phyloP scores from a whole-genome alignment of 2,797 vertebrate genomes.

The Anguilla anguilla region DNA sequence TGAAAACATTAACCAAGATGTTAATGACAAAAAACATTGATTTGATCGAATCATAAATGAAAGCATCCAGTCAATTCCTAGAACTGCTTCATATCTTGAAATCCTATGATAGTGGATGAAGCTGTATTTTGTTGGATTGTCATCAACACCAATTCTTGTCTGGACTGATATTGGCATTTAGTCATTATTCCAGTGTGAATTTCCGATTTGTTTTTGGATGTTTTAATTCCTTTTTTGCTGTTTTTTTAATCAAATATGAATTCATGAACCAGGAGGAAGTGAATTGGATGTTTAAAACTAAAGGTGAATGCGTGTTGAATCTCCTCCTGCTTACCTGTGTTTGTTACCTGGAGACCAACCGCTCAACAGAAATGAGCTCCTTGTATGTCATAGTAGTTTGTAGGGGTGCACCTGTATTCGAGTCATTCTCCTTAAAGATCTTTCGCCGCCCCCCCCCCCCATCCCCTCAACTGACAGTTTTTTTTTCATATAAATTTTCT shows the following conservation, averaged over 20 bases:
- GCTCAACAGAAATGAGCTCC: too few species aligned
- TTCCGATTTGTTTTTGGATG: not conserved
- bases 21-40: not conserved
- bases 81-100: not conserved
- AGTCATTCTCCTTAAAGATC: too few species aligned
- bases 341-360: not conserved
- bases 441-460: not conserved
- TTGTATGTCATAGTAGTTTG: too few species aligned
- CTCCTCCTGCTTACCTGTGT: not conserved
- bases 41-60: not conserved
- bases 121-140: not conserved
- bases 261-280: not conserved
- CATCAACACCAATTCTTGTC: not conserved
- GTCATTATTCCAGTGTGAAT: not conserved
- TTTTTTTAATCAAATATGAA: not conserved
- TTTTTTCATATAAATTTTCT: not conserved
- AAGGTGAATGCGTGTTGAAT: not conserved
- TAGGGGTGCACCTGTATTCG: too few species aligned
- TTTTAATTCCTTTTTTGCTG: not conserved
- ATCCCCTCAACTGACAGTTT: not conserved
- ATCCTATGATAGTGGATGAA: not conserved
- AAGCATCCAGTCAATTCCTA: not conserved
- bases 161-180: not conserved
- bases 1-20: not conserved
- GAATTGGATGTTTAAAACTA: too few species aligned